phyloP scores from a whole-genome alignment of 2,113 vertebrate genomes.

The Labeo rohita region DNA sequence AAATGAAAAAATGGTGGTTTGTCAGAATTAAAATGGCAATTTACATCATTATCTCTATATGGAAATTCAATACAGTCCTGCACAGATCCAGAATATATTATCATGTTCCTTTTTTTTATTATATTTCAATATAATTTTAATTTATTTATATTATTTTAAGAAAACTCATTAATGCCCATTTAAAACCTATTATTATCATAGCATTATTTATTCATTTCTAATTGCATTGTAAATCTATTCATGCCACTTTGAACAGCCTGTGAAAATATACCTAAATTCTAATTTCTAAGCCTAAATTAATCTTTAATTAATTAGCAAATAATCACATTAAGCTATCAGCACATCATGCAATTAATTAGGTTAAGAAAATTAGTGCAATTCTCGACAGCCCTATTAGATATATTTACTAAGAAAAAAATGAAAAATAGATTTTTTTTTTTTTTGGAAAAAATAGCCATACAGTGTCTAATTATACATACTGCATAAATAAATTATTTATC shows the following conservation, averaged over 20 bases:
- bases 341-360: too few species aligned
- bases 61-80: not conserved
- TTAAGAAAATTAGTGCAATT: too few species aligned
- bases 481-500: not conserved
- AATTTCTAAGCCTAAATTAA: too few species aligned
- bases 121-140: too few species aligned
- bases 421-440: not conserved
- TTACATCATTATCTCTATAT: not conserved
- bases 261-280: too few species aligned
- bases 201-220: too few species aligned
- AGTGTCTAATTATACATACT: not conserved
- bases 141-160: not conserved
- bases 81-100: not conserved
- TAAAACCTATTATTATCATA: too few species aligned
- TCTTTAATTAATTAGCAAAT: too few species aligned
- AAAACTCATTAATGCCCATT: not conserved
- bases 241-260: too few species aligned
- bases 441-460: not conserved
- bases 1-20: not conserved
- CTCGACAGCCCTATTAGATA: not conserved
- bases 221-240: too few species aligned
- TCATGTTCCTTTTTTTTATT: too few species aligned
- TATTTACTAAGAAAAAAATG: not conserved
- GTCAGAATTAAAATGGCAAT: not conserved
- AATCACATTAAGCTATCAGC: too few species aligned